Percentiles rank a stretch among this genome's conserved stretches.
phyloP scores from a whole-genome alignment of 2,888 invertebrate species.

The Theretra japonica region DNA sequence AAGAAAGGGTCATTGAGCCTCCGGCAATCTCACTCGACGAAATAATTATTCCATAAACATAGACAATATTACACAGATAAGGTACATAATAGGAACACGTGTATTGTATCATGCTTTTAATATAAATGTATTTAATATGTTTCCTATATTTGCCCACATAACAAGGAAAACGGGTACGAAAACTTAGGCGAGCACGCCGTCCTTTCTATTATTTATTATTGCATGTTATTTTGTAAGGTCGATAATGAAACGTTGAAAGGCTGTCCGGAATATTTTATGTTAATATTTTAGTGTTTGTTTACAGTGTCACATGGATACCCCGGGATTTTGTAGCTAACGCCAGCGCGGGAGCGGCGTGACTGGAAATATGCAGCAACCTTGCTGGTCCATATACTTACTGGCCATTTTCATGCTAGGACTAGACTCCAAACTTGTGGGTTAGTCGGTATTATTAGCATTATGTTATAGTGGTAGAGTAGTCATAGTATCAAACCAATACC shows the following conservation, averaged over 20 bases:
- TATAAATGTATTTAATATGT: background rate
- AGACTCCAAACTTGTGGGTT: slow-evolving; percentile 76
- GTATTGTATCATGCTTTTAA: background rate
- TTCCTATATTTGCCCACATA: background rate
- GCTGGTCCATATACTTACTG: slow-evolving; percentile 69
- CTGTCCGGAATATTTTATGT: slow-evolving; percentile 3
- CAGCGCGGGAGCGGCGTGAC: slow-evolving; percentile 39
- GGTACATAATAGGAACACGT: no score
- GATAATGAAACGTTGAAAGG: background rate
- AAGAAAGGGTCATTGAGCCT: no score
- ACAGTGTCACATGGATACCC: slow-evolving; percentile 55
- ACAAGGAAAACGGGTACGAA: background rate
- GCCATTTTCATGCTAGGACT: slow-evolving; percentile 74
- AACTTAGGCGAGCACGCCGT: background rate
- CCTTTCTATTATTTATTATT: slow-evolving; percentile 6
- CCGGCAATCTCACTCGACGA: no score
- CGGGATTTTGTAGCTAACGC: slow-evolving; percentile 28
- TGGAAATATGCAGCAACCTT: slow-evolving; percentile 74
- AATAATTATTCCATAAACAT: no score
- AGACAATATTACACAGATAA: no score
- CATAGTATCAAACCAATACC: no score
- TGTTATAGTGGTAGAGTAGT: no score
- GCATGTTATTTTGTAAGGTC: background rate
- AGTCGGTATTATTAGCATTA: slow-evolving; percentile 38
- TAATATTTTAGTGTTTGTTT: slow-evolving; percentile 45